Base-by-base conservation (phyloP, 2,888 invertebrate species). In the Asteroscopus sphinx region DNA sequence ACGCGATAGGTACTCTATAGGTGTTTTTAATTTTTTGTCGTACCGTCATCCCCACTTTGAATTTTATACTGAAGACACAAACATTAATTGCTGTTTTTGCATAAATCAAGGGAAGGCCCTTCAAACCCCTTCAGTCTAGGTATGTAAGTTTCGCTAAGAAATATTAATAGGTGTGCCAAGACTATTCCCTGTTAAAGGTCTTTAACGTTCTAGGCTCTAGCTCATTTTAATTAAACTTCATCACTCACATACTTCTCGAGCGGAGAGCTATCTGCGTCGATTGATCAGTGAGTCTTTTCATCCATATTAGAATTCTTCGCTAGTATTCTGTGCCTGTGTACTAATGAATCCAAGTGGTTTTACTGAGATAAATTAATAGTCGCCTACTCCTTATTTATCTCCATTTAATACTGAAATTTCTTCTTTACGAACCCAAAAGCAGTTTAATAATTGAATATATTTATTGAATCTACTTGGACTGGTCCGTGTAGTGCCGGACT, bases 151-250 rank as follows among this genome's bases (percentile, higher is more conserved):
- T 46, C 25, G 21, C 45, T 46, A 9, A 33, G 7, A 44, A 46
- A 15, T 46, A 36, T 32, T 39, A n/a, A 13, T 25, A 40, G 16
- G 47, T 49, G 51, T 53, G 30, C 44, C 25, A 35, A 45, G 21
- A 52, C 46, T 48, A 48, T 41, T 65, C 41, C 35, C 48, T 42
- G 41, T 3, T 13, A 60, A 65, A 45, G 36, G 11, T 26, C 26
- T 16, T 39, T 55, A 57, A 54, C 53, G 64, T 63, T 61, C 46
- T 5, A 25, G 25, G 25, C 25, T 25, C 12, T 44, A 57, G 53
- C 52, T 30, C 56, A 58, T 66, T 73, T 72, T 73, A 73, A 76
- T 76, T 76, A 73, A 65, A 68, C 49, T 57, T 57, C 41, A 75
- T 46, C 49, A 45, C 48, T 58, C 48, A 61, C 48, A 62, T 54